Evolutionary conservation across 2,888 invertebrate genomes (phyloP).

Genomic region (Blera fallax): DNA sequence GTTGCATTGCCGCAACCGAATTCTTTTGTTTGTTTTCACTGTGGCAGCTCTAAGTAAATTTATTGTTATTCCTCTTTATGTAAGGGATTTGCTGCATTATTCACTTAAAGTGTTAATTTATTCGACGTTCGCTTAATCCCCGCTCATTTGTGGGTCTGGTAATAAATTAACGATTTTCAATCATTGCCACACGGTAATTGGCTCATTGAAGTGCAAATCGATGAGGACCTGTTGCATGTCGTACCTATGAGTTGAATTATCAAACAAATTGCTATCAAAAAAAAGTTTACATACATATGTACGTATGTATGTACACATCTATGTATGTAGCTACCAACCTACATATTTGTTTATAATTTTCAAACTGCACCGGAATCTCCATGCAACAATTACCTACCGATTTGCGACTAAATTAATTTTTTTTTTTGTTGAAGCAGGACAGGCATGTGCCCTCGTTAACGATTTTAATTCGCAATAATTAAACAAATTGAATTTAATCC

Average conservation of each 20-base stretch:
- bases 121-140: neutral
- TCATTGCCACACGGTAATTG: constrained; percentile 5
- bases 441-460: constrained; percentile 49
- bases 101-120: constrained; percentile 12
- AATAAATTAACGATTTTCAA: neutral
- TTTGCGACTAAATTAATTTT: neutral
- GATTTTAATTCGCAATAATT: constrained; percentile 51
- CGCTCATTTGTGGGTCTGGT: neutral
- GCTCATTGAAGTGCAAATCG: constrained; percentile 16
- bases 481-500: constrained; percentile 59
- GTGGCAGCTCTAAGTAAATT: neutral
- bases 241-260: neutral
- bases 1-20: neutral
- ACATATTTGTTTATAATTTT: neutral
- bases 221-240: neutral
- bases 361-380: neutral
- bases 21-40: neutral
- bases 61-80: neutral
- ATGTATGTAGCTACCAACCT: too few relatives aligned
- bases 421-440: neutral
- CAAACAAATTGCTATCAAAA: neutral
- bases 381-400: neutral
- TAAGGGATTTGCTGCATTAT: neutral
- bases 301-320: too few relatives aligned
- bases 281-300: too few relatives aligned